Base-by-base conservation (phyloP, 1,140 invertebrate species). In the Drosophila subobscura region DNA sequence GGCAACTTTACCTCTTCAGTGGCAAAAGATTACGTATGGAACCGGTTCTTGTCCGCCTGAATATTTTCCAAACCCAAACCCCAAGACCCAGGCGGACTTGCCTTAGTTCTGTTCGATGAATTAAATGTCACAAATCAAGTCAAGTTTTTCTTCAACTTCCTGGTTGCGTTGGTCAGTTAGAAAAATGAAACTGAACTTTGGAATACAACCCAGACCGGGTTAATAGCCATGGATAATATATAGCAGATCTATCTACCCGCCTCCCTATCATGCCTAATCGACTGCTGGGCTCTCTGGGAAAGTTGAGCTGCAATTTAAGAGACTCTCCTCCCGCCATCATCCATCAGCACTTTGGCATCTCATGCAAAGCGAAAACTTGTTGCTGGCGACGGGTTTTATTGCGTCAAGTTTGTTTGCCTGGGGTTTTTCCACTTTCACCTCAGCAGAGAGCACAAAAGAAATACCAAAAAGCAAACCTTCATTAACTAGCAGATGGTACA, bases 371-470 rank as follows among this genome's bases (percentile, higher is more conserved):
- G 40, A 77, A 76, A 79, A 79, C 72, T 80, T 64, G 79, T 74
- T 42, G 65, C 52, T 58, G 53, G 44, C 57, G 20, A 8, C 27
- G 46, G 54, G 72, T 78, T 83, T 66, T 80, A 85, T 85, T 85
- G 85, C 80, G 68, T 85, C 72, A 80, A 80, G 53, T 80, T 70
- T 80, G 63, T 77, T 86, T 79, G 76, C 76, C 25, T 74, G 59
- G 53, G 67, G 61, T 80, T 70, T 85, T 86, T 85, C 63, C 73
- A 80, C 80, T 85, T 85, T 85, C 80, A 85, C 80, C 77, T 61
- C 37, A 6, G 23, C 33, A 61, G 33, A 37, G 8, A 53, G 53
- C 16, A 72, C 55, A 72, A 73, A 57, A 61, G 41, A 74, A 58
- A 65, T 46, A 54, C 40, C 27, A 20, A 20, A 46, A 46, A 51